These are phyloP conservation scores for Eilema caniola DNA, from an alignment of 2,888 invertebrate species.

Conservation along the genomic window DNA sequence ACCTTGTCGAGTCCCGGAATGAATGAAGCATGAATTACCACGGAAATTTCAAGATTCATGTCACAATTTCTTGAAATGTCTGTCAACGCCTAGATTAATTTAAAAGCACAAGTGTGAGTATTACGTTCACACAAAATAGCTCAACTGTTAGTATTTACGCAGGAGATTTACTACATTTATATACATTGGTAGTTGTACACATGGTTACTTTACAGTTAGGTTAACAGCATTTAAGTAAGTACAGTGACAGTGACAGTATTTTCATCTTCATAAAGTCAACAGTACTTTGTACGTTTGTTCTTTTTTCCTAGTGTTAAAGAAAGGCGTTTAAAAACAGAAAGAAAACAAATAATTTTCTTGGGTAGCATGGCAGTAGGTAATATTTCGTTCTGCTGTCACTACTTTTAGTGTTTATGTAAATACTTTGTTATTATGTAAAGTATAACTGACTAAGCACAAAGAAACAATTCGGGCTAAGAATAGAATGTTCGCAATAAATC, in stretches of 20 bases:
- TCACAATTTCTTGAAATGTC: neutral
- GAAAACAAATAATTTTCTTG: too few relatives aligned
- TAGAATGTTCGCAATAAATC: neutral
- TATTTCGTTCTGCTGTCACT: too few relatives aligned
- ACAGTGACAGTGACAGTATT: neutral
- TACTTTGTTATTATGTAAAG: too few relatives aligned
- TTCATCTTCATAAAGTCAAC: too few relatives aligned
- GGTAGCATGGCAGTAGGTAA: too few relatives aligned
- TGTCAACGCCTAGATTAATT: neutral
- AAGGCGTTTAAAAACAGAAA: neutral
- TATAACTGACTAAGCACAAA: too few relatives aligned
- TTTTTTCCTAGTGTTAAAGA: too few relatives aligned
- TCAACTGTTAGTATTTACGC: neutral
- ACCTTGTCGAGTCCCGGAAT: neutral
- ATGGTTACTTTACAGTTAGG: neutral
- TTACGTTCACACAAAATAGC: neutral
- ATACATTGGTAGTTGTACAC: neutral
- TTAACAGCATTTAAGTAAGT: neutral
- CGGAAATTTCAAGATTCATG: neutral
- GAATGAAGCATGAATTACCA: neutral
- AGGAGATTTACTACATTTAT: neutral
- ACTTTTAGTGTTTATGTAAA: too few relatives aligned
- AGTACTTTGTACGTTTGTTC: too few relatives aligned
- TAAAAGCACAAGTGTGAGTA: neutral
- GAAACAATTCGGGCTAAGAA: neutral